These are phyloP conservation scores for Tetragnatha versicolor DNA, from an alignment of 1,140 invertebrate species.

Conservation along the genomic window DNA sequence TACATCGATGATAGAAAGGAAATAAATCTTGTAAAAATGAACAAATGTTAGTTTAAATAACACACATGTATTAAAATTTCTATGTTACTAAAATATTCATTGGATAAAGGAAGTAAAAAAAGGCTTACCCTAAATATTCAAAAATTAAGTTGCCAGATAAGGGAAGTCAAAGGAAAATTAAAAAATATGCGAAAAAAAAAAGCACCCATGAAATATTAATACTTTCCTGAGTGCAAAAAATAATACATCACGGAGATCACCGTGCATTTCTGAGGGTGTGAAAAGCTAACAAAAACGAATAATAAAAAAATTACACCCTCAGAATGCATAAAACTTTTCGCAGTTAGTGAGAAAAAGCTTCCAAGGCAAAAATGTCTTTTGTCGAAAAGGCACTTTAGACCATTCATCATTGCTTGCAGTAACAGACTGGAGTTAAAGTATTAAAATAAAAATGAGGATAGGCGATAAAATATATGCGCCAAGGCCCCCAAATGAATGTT, in stretches of 20 bases:
- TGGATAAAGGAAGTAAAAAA: no score
- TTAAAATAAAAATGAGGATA: conserved; percentile 17
- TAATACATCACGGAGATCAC: conserved; percentile 33
- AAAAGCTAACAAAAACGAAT: conserved; percentile 5
- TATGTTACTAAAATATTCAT: no score
- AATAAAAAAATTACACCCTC: conserved; percentile 26
- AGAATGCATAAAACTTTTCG: conserved; percentile 28
- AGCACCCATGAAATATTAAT: conserved; percentile 23
- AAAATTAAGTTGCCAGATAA: no score
- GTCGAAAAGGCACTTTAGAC: conserved; percentile 25
- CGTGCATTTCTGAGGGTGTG: background rate
- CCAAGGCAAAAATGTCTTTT: conserved; percentile 31
- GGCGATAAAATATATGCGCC: conserved; percentile 27
- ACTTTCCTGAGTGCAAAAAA: conserved; percentile 28
- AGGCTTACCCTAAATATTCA: no score
- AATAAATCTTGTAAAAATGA: no score
- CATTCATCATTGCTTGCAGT: conserved; percentile 16
- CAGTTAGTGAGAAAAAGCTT: conserved; percentile 18
- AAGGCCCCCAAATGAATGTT: conserved; percentile 11
- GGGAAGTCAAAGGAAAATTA: no score
- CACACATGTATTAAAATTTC: no score
- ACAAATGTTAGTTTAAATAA: no score
- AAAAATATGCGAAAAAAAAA: background rate
- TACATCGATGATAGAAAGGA: no score
- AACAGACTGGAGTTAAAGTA: conserved; percentile 13